Evolutionary conservation across 2,888 invertebrate genomes (phyloP), one percentile per base, ranked within the genome.

Genomic region (Cartodere bifasciata): DNA sequence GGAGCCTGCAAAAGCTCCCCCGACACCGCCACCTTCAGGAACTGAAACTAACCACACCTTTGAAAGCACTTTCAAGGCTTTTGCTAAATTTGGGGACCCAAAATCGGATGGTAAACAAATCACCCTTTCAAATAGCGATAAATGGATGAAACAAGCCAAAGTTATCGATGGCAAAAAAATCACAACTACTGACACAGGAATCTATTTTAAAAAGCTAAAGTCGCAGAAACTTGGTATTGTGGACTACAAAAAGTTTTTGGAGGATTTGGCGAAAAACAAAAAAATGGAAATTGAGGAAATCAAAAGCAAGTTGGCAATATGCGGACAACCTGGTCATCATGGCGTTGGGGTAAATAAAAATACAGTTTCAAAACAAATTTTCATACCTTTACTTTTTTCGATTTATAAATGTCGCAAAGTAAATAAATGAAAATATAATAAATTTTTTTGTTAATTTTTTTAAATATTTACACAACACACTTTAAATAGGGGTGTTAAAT

Each of bases 61-160:
- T 34, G 68, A 74, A 59, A 77, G 78, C 34, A 72, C 72, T 32
- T 88, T 88, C 57, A 82, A 79, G 55, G 71, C 77, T 1, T 91
- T 88, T 55, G 80, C 84, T 2, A 86, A 87, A 62, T 90, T 90
- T 55, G 90, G 90, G 1, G 88, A 90, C 55, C 70, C 71, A 4
- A 87, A 87, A 55, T 85, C 85, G 17, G 87, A 87, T 53, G 90
- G 90, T 1, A 85, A 82, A 56, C 68, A 71, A 31, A 83, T 90
- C 39, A 87, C 87, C 1, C 66, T 90, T 6, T 85, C 86, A 5
- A 88, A 90, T 58, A 86, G 86, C 51, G 90, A 90, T 60, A 90
- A 90, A 60, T 90, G 90, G 90, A 86, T 90, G 85, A 90, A 88
- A 50, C 90, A 90, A 55, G 88, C 88, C 0, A 36, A 36, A 23